A percentile compares a stretch with the other conserved stretches of the same genome.
phyloP scores from a whole-genome alignment of 2,113 vertebrate genomes.

The Leuciscus idus region DNA sequence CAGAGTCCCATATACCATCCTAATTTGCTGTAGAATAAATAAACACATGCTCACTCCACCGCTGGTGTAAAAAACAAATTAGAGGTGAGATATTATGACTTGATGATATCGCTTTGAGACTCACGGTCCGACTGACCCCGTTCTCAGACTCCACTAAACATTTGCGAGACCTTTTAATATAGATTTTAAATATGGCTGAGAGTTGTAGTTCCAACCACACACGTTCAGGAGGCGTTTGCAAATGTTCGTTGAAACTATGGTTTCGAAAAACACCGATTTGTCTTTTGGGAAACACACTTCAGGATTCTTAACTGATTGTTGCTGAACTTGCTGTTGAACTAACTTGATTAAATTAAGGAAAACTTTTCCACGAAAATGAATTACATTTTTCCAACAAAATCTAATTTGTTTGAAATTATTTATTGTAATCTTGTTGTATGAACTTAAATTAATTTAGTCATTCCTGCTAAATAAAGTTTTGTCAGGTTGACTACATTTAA shows the following conservation, averaged over 20 bases:
- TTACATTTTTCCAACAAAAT: too few relatives aligned
- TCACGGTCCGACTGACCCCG: too few relatives aligned
- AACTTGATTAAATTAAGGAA: too few relatives aligned
- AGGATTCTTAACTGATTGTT: not conserved
- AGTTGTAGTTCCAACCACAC: not conserved
- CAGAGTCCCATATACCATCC: not conserved
- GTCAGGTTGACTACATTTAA: too few relatives aligned
- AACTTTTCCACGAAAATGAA: too few relatives aligned
- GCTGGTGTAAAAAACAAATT: not conserved
- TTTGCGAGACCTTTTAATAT: not conserved
- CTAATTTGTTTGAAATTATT: too few relatives aligned
- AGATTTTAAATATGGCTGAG: not conserved
- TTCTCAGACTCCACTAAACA: not conserved
- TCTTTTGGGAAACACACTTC: not conserved
- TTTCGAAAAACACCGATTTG: not conserved
- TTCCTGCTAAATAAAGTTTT: too few relatives aligned
- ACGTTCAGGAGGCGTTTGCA: not conserved
- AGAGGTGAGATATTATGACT: slow-evolving; percentile 20
- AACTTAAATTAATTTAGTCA: too few relatives aligned
- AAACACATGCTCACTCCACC: slow-evolving; percentile 10
- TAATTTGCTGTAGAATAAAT: slow-evolving; percentile 29
- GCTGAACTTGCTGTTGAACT: not conserved
- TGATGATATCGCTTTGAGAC: not conserved
- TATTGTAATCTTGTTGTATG: too few relatives aligned
- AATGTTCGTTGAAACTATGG: not conserved